Base-by-base conservation (phyloP, 53 echinoderm and acorn worm species). In the Antedon mediterranea region DNA sequence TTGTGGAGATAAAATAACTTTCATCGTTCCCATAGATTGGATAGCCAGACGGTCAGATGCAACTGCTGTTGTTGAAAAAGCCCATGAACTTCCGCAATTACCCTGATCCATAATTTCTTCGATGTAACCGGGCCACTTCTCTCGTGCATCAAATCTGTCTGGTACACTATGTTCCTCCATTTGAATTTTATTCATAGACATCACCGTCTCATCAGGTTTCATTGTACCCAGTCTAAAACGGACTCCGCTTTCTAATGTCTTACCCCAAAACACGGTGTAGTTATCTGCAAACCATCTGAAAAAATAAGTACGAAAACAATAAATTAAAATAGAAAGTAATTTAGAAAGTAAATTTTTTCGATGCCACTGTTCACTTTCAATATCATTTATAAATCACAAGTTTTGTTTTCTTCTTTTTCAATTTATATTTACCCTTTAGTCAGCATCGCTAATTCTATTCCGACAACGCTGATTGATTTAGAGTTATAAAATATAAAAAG, bases 1-100 rank as follows among this genome's bases (percentile, higher is more conserved):
- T 76, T 95, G 95, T 43, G 83, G 77, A 11, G 95, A 95, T 13
- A 95, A 80, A 6, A 79, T 84, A 44, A 80, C 75, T 20, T 31
- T 83, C 78, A 89, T 81, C 0, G 26, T 30, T 0, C 95, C 95
- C 44, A 32, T 37, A 0, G 91, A 95, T 43, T 95, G 95, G 31
- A 95, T 95, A 28, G 95, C 83, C 15, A 87, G 78, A 28, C 95
- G 84, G 72, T 95, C 95, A 30, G 95, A 95, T 26, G 95, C 87
- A 28, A 95, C 87, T 32, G 87, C 92, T 83, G 88, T 74, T 33
- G 97, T 97, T 30, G 97, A 89, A 72, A 97, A 79, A 7, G 97
- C 97, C 97, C 97, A 97, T 0, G 97, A 97, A 33, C 92, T 91
- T 20, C 89, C 92, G 57, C 97, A 97, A 43, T 97, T 80, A 32